Evolutionary conservation across 1,140 invertebrate genomes (phyloP).

Genomic region (Berghia stephanieae): DNA sequence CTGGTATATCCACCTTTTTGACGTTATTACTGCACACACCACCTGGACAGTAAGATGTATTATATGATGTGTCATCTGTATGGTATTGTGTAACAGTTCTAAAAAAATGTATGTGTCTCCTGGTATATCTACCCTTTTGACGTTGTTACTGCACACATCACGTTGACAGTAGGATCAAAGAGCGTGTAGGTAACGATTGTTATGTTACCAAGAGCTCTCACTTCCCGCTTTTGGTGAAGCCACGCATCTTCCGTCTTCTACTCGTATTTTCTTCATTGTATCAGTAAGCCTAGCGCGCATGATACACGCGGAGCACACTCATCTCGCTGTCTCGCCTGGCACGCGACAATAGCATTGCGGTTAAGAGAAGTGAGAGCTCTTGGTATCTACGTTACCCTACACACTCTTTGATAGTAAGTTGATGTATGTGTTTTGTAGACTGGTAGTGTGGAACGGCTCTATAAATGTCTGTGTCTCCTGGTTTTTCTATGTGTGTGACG

Average conservation of each 20-base stretch:
- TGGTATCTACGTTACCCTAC: too few species aligned
- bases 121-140: slow-evolving; percentile 60
- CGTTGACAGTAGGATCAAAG: slow-evolving; percentile 76
- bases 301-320: too few species aligned
- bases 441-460: neutral
- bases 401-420: too few species aligned
- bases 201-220: too few species aligned
- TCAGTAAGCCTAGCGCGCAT: too few species aligned
- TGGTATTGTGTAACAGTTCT: neutral
- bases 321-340: too few species aligned
- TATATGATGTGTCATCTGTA: slow-evolving; percentile 8
- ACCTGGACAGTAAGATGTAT: slow-evolving; percentile 15
- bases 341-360: too few species aligned
- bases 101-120: neutral
- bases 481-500: neutral
- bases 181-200: too few species aligned
- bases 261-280: too few species aligned
- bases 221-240: too few species aligned
- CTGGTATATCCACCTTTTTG: neutral
- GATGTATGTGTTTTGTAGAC: neutral
- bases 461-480: neutral
- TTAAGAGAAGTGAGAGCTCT: too few species aligned
- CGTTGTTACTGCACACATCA: slow-evolving; percentile 92
- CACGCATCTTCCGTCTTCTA: too few species aligned
- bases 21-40: neutral